Percentiles rank a stretch among this genome's conserved stretches.
Evolutionary conservation across 2,888 invertebrate species (phyloP).

Genomic region (Drosophila meridiana): DNA sequence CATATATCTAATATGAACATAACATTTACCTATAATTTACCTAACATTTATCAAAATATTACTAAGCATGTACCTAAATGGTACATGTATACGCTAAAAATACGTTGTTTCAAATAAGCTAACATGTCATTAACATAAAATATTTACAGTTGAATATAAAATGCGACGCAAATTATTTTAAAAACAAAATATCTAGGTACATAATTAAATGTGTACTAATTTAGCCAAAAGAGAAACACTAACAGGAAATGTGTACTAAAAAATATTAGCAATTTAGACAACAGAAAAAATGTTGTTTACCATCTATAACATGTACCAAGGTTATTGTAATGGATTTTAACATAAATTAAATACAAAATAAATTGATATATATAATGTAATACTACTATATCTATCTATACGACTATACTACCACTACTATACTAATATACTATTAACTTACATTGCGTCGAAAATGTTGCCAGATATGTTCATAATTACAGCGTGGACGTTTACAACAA

Average conservation of each 20-base stretch:
- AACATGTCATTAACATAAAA: too few relatives aligned
- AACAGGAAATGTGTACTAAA: neutral
- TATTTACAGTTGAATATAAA: neutral
- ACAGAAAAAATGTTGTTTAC: neutral
- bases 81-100: neutral
- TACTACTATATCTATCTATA: too few relatives aligned
- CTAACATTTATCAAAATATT: neutral
- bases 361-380: neutral
- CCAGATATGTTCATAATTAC: slow-evolving; percentile 69
- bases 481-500: slow-evolving; percentile 66
- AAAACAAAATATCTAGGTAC: neutral
- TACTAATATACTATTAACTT: slow-evolving; percentile 28
- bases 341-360: neutral
- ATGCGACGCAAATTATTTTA: neutral
- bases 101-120: too few relatives aligned
- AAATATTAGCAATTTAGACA: neutral
- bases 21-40: neutral
- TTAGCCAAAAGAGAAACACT: too few relatives aligned
- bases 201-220: neutral
- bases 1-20: neutral
- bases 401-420: neutral
- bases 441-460: slow-evolving; percentile 71
- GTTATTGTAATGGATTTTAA: neutral
- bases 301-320: neutral
- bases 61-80: neutral